Percentiles rank a stretch among this genome's conserved stretches.
Evolutionary conservation across 2,888 invertebrate genomes (phyloP).

Genomic region (Dromius quadrimaculatus): DNA sequence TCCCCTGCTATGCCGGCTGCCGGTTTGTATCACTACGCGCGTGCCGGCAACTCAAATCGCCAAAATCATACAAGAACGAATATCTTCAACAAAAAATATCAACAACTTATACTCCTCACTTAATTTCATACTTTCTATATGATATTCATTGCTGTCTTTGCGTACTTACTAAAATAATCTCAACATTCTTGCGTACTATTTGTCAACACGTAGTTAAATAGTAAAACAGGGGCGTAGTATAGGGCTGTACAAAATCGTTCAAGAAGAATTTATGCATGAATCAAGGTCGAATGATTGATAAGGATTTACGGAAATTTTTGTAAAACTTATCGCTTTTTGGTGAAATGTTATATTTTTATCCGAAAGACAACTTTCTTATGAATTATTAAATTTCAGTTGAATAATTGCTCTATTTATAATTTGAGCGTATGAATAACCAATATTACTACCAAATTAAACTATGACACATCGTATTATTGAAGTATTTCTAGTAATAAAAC

Average conservation of each 20-base stretch:
- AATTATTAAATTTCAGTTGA: conserved; percentile 5
- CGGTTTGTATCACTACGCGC: conserved; percentile 19
- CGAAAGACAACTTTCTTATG: conserved; percentile 8
- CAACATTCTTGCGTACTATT: conserved; percentile 32
- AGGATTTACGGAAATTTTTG: conserved; percentile 45
- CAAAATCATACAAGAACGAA: conserved; percentile 25
- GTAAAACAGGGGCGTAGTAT: conserved; percentile 53
- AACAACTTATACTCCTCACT: neutral
- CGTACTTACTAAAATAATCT: conserved; percentile 41
- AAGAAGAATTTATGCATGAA: conserved; percentile 6
- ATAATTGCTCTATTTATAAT: conserved; percentile 29
- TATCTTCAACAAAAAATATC: neutral
- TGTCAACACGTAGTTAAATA: conserved; percentile 10
- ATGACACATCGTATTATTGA: conserved; percentile 23
- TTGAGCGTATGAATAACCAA: neutral
- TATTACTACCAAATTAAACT: conserved; percentile 3
- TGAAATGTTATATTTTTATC: neutral
- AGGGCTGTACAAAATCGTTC: conserved; percentile 46
- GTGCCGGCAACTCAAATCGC: conserved; percentile 27
- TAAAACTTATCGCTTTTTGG: conserved; percentile 26
- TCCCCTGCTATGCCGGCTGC: conserved; percentile 41
- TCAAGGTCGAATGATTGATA: conserved; percentile 48
- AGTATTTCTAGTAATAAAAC: conserved; percentile 11
- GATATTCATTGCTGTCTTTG: conserved; percentile 32
- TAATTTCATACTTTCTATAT: neutral